Evolutionary conservation across 2,113 vertebrate species (phyloP), one percentile per base, ranked within the genome.

Genomic region (Tragelaphus buxtoni): DNA sequence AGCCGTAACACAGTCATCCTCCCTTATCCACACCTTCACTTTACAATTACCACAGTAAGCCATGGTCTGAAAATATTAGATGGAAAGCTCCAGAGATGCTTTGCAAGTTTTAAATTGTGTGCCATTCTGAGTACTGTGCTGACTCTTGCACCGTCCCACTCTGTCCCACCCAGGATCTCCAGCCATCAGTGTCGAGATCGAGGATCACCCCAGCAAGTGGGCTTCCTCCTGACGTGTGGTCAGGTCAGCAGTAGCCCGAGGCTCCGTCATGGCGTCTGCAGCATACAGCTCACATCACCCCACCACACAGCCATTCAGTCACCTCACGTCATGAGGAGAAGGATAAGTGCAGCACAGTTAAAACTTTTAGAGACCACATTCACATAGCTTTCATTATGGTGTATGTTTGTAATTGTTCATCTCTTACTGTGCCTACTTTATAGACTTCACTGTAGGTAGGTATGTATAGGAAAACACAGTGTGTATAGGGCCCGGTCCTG

Each of bases 1-100:
- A 14, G 0, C 47, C 35, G 17, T 2, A 45, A 26, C 1, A 2
- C 0, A 42, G 47, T 2, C 7, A 0, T 53, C 32, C 79, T n/a
- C 28, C 32, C 32, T 55, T 26, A 81, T 26, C 79, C 7, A 7
- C 49, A 14, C 20, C 49, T 24, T 51, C 6, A 53, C 77, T 80
- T 53, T 22, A 80, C 47, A 80, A 30, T 80, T 22, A n/a, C 10
- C 32, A 55, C 77, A 53, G 79, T n/a, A 53, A 81, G 20, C 79
- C 51, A 35, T 3, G n/a, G 79, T 26, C 51, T 39, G 79, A 35
- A 55, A 35, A 9, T 55, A 35, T 5, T 26, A 55, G n/a, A 55
- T 16, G 51, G 79, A 1, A 81, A 55, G 51, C 35, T 55, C 79
- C 32, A 53, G 49, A 53, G 11, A 22, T 53, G n/a, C 47, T 80